Conservation (phyloP, 30 jellyfish, hydroid and myxozoan genomes). For the Phacellophora camtschatica region DNA sequence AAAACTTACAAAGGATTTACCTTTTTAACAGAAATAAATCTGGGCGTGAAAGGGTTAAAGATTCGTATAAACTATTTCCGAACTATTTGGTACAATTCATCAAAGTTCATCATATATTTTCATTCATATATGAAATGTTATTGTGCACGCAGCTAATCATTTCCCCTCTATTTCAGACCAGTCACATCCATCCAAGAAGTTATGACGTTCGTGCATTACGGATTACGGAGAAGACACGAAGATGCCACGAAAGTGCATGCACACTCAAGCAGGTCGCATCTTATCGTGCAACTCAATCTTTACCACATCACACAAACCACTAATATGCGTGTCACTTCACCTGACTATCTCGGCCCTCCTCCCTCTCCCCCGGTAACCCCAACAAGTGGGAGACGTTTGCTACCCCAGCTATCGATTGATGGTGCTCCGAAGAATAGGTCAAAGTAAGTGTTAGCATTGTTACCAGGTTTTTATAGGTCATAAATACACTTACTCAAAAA, state of each 20-base stretch:
- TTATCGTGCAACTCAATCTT: conserved; percentile 83
- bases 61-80: too few relatives aligned
- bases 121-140: too few relatives aligned
- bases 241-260: conserved; percentile 90
- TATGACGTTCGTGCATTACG: conserved; percentile 69
- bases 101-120: too few relatives aligned
- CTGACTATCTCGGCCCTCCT: conserved; percentile 46
- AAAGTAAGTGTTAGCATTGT: conserved; percentile 53
- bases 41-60: too few relatives aligned
- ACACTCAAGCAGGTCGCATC: conserved; percentile 91
- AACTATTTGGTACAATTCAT: too few relatives aligned
- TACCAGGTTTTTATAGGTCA: too few relatives aligned
- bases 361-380: conserved; percentile 77
- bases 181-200: conserved; percentile 73
- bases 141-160: neutral
- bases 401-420: conserved; percentile 66
- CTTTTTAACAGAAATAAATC: too few relatives aligned
- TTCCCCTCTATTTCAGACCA: conserved; percentile 16
- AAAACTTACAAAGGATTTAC: too few relatives aligned
- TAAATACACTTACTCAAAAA: too few relatives aligned
- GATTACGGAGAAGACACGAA: conserved; percentile 82
- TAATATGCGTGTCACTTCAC: conserved; percentile 62
- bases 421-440: conserved; percentile 66
- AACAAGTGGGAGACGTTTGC: conserved; percentile 60
- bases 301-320: conserved; percentile 56